phyloP scores from a whole-genome alignment of 2,113 vertebrate species.

The Morone saxatilis region DNA sequence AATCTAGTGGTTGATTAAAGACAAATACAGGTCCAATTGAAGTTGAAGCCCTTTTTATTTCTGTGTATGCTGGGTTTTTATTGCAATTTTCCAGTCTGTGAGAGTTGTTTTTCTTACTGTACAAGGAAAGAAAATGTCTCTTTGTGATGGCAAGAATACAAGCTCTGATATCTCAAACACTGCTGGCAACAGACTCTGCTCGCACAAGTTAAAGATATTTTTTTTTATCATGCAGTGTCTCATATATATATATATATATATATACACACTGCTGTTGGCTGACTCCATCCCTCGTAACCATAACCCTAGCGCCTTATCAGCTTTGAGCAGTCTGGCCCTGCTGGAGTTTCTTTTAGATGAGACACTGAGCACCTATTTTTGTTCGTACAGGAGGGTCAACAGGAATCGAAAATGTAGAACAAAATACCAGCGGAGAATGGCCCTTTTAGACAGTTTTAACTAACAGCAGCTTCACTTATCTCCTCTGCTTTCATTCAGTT shows the following conservation, averaged over 20 bases:
- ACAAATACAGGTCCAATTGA: not conserved
- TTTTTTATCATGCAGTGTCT: not conserved
- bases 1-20: not conserved
- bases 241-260: too few species aligned
- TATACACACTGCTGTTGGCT: not conserved
- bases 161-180: not conserved
- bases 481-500: too few species aligned
- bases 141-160: not conserved
- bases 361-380: not conserved
- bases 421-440: not conserved
- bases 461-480: not conserved
- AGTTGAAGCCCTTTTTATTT: slow-evolving; percentile 4
- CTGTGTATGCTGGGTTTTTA: not conserved
- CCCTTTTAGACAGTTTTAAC: not conserved
- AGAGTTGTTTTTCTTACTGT: not conserved
- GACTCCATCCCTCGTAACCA: not conserved
- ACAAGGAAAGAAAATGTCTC: too few species aligned
- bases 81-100: not conserved
- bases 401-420: not conserved
- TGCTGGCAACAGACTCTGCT: not conserved
- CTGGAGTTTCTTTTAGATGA: not conserved
- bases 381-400: not conserved
- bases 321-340: not conserved
- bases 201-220: not conserved
- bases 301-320: not conserved